Base-by-base conservation (phyloP, 2,113 vertebrate species). In the Formicarius rufipectus region DNA sequence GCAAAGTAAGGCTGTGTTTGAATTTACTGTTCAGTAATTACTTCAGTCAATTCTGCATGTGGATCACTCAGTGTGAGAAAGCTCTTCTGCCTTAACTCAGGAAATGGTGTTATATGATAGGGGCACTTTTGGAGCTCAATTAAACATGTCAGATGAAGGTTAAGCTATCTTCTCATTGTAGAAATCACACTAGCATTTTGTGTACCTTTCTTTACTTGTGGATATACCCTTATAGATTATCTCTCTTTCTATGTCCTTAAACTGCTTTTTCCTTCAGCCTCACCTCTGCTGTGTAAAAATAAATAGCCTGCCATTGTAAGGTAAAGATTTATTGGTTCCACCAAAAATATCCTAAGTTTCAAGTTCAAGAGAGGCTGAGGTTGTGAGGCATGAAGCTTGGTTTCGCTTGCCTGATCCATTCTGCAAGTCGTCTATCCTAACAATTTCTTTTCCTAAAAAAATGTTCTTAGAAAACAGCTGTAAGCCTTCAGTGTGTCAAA, bases 251-350 rank as follows among this genome's bases (percentile, higher is more conserved):
- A 12, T 31, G 40, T 42, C 42, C 68, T 87, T 74, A 76, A 89
- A 68, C 42, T 60, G 17, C 37, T 71, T 68, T 93, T 87, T 82
- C 87, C 58, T 83, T 89, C 84, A 91, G 71, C 31, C 31, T 87
- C 74, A 91, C 66, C n/a, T 79, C 45, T 1, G 2, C 39, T 82
- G 79, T 58, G 67, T 53, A 76, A 92, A 91, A 91, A 78, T 44
- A 90, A 90, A 87, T 40, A 88, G 33, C 45, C 27, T 93, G n/a
- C 67, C 55, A 87, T 55, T 21, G 7, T 66, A 84, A 83, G 16
- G 50, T 58, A 90, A 91, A 91, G 82, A 93, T 94, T 91, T 93
- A 91, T 83, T 44, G 55, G 55, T 27, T 74, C 33, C 67, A 87
- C 56, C 22, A 80, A 93, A 94, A 89, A 77, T 64, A 89, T 56